A percentile compares a stretch with the other conserved stretches of the same genome.
Conservation (phyloP, 2,113 vertebrate species). For the Spea multiplicata region DNA sequence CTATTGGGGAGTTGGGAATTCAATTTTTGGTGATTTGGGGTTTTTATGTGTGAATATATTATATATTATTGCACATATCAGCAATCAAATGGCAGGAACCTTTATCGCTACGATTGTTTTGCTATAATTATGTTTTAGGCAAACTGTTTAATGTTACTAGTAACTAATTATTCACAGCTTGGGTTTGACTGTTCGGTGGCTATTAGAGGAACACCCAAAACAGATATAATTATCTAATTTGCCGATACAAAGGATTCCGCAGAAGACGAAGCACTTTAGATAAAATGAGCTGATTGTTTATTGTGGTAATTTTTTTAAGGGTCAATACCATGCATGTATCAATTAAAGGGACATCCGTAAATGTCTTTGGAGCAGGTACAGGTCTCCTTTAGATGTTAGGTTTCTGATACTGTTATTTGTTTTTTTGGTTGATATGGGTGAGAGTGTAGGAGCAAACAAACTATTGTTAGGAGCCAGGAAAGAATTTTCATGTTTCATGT, state of each 20-base stretch:
- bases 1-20: not conserved
- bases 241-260: not conserved
- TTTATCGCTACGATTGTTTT: not conserved
- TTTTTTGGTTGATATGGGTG: too few relatives aligned
- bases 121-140: constrained; percentile 1
- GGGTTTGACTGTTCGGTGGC: not conserved
- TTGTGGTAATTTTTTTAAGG: too few relatives aligned
- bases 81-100: too few relatives aligned
- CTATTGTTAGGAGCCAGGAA: too few relatives aligned
- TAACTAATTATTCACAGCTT: constrained; percentile 11
- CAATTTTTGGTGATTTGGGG: constrained; percentile 11
- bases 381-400: too few relatives aligned
- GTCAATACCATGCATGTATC: too few relatives aligned
- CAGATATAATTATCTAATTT: not conserved
- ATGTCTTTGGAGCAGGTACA: too few relatives aligned
- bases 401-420: too few relatives aligned
- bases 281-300: too few relatives aligned
- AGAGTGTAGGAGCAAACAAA: too few relatives aligned
- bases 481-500: too few relatives aligned
- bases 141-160: not conserved
- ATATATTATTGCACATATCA: constrained; percentile 19
- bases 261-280: not conserved
- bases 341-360: too few relatives aligned
- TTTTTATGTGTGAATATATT: constrained; percentile 10
- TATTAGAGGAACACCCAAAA: not conserved